These are phyloP conservation scores for Eueremaeus valkanovi DNA, from an alignment of 2,888 invertebrate genomes.

Conservation along the genomic window DNA sequence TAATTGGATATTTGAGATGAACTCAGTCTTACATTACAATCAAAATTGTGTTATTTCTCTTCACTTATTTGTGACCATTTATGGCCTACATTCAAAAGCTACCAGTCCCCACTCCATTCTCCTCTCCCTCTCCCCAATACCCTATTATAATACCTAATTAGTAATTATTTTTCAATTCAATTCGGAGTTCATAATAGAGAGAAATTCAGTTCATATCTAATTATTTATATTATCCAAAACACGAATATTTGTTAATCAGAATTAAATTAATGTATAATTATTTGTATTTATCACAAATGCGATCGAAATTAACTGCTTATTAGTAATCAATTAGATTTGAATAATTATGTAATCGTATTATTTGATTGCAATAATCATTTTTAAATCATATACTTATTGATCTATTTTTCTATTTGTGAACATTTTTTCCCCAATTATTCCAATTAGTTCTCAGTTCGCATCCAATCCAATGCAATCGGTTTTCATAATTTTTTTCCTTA, in stretches of 20 bases:
- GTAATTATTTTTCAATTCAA: no score
- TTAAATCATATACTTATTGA: no score
- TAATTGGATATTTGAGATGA: conserved; percentile 12
- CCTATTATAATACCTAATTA: background rate
- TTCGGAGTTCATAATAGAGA: no score
- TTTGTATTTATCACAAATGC: background rate
- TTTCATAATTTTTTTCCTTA: no score
- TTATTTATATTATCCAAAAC: no score
- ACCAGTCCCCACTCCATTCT: background rate
- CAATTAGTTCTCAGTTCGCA: no score
- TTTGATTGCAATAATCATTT: background rate
- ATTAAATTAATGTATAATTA: no score
- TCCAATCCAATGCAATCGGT: no score
- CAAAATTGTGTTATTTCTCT: background rate
- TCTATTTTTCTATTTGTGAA: no score
- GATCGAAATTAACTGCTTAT: background rate
- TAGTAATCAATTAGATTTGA: background rate
- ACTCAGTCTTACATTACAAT: background rate
- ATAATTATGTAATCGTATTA: background rate
- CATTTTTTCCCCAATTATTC: no score
- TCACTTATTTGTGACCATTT: background rate
- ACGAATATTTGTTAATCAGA: no score
- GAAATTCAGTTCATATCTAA: no score
- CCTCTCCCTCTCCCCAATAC: background rate
- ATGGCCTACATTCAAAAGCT: conserved; percentile 17